Evolutionary conservation across 2,888 invertebrate genomes (phyloP), one percentile per base, ranked within the genome.

Genomic region (Hirtodrosophila histrioides): DNA sequence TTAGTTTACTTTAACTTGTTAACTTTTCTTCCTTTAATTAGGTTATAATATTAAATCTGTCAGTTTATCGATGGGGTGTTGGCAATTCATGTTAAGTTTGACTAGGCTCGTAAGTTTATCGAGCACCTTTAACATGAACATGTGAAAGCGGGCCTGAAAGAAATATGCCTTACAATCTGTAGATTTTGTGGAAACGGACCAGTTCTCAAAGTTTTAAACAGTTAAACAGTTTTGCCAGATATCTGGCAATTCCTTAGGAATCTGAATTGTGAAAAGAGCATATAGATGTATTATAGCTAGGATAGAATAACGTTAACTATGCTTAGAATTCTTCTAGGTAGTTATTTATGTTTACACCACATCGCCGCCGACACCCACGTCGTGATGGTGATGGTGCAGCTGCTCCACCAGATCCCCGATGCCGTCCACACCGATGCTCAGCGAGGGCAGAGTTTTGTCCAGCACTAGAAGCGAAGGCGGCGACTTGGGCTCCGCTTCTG

Each of bases 391-490:
- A 53, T 72, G 88, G 58, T 86, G 81, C 53, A 86, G 68, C 36
- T 91, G 91, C 76, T 90, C 90, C 7, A 90, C 91, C 31, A 91
- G 80, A 72, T 91, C 91, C 23, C 83, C 88, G 10, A 91, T 91
- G 37, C 88, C 89, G 55, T 91, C 91, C 7, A 91, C 90, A 27
- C 89, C 88, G 23, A 91, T 91, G 57, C 84, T 88, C 10, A 89
- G 82, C 69, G 76, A 90, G 63, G 88, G 86, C 62, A 92, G 77
- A 35, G 91, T 89, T 57, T 91, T 92, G 43, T 92, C 91, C 46
- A 92, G 74, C 58, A 90, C 90, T 67, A 92, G 71, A 24, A 91
- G 72, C 1, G 91, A 86, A 4, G 91, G 87, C 2, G 91, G 89
- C 53, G 91, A 87, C 55, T 89, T 90, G 36, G 88, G 77, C 7